A percentile compares a stretch with the other conserved stretches of the same genome.
Conservation (phyloP, 1,140 invertebrate species). For the Musca vetustissima region DNA sequence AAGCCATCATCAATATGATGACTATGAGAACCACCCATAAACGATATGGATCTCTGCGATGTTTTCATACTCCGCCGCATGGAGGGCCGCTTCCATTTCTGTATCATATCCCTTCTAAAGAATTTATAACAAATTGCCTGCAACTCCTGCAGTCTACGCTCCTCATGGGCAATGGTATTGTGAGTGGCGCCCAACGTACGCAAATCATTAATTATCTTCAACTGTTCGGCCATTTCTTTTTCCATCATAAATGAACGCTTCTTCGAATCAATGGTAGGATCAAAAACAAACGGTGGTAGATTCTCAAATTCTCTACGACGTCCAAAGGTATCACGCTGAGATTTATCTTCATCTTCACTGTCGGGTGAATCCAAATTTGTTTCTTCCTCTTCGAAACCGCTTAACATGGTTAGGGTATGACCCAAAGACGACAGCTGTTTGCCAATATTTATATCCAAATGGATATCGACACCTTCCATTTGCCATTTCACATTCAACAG, state of each 20-base stretch:
- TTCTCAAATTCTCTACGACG: slow-evolving; percentile 63
- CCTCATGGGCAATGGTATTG: slow-evolving; percentile 87
- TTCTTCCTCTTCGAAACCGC: slow-evolving; percentile 82
- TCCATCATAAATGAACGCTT: slow-evolving; percentile 91
- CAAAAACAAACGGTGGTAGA: slow-evolving; percentile 83
- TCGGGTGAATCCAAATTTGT: slow-evolving; percentile 72
- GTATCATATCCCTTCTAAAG: slow-evolving; percentile 65
- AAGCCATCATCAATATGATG: slow-evolving; percentile 41
- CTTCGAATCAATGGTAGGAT: slow-evolving; percentile 82
- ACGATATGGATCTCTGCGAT: slow-evolving; percentile 50
- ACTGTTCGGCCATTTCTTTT: slow-evolving; percentile 95
- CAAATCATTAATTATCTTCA: slow-evolving; percentile 91
- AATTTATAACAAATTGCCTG: slow-evolving; percentile 91
- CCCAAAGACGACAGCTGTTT: slow-evolving; percentile 92
- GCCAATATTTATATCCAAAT: slow-evolving; percentile 93
- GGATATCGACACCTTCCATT: slow-evolving; percentile 98
- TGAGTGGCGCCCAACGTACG: slow-evolving; percentile 87
- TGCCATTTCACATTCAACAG: slow-evolving; percentile 96
- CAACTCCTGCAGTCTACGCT: slow-evolving; percentile 84
- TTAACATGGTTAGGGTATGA: slow-evolving; percentile 92
- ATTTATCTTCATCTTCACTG: slow-evolving; percentile 69
- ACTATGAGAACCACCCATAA: slow-evolving; percentile 34
- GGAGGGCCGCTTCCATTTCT: slow-evolving; percentile 52
- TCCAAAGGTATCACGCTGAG: slow-evolving; percentile 58
- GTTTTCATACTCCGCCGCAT: slow-evolving; percentile 46